Percentiles rank a stretch among this genome's conserved stretches.
phyloP scores from a whole-genome alignment of 2,113 vertebrate genomes.

The Hucho hucho region DNA sequence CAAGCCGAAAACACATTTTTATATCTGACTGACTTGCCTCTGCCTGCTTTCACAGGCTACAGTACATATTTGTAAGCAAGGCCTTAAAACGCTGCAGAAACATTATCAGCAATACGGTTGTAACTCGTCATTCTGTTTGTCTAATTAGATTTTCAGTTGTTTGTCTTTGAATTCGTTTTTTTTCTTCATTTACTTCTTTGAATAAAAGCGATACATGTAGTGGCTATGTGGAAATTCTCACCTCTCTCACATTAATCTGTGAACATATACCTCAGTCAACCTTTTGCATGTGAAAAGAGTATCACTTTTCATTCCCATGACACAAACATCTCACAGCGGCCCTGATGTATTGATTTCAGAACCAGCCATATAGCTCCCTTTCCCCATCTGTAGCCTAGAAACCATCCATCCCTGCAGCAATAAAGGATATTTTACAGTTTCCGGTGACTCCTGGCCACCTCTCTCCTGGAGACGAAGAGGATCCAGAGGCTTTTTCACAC shows the following conservation, averaged over 20 bases:
- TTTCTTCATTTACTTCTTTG: constrained; percentile 68
- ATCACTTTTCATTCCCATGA: neutral
- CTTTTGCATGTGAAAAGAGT: too few species aligned
- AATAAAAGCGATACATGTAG: constrained; percentile 73
- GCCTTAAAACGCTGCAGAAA: constrained; percentile 61
- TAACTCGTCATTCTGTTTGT: constrained; percentile 38
- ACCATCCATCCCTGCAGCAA: neutral
- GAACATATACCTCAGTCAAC: neutral
- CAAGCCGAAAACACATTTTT: constrained; percentile 9
- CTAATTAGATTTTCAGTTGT: constrained; percentile 55
- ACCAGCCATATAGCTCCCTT: neutral
- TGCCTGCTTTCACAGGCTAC: constrained; percentile 44
- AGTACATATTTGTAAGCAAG: constrained; percentile 51
- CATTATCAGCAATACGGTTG: constrained; percentile 51
- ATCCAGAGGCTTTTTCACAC: constrained; percentile 38
- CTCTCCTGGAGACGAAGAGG: constrained; percentile 31
- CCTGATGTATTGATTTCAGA: neutral
- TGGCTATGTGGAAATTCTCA: constrained; percentile 23
- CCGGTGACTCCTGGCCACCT: constrained; percentile 49
- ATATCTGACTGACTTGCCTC: constrained; percentile 52
- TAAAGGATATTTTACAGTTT: constrained; percentile 66
- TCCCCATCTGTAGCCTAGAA: neutral
- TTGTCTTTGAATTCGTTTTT: constrained; percentile 54
- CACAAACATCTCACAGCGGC: neutral
- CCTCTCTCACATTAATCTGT: neutral